Evolutionary conservation across 2,113 vertebrate genomes (phyloP).

Genomic region (Cephalophus harveyi): DNA sequence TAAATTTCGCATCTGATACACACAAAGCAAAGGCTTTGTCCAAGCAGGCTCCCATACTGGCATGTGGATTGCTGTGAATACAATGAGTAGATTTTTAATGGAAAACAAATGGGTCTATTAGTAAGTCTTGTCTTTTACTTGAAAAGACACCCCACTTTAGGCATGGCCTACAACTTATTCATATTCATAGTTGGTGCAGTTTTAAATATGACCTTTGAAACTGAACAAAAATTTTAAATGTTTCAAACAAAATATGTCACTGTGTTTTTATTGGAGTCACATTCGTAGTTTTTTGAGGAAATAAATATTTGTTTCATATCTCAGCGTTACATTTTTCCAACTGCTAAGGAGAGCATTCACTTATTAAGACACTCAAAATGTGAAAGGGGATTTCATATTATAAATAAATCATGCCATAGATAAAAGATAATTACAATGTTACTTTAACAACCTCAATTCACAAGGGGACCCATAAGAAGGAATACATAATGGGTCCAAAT

Average conservation of each 20-base stretch:
- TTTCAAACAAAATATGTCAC: slow-evolving; percentile 39
- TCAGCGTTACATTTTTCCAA: not conserved
- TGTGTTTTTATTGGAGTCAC: slow-evolving; percentile 33
- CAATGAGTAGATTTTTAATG: slow-evolving; percentile 75
- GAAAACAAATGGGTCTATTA: slow-evolving; percentile 73
- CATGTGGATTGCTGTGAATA: slow-evolving; percentile 59
- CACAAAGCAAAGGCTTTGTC: slow-evolving; percentile 76
- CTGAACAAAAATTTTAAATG: not conserved
- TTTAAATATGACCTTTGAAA: slow-evolving; percentile 67
- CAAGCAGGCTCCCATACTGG: slow-evolving; percentile 57
- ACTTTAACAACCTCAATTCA: slow-evolving; percentile 50
- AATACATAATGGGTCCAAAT: slow-evolving; percentile 43
- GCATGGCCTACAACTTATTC: slow-evolving; percentile 55
- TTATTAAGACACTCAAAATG: slow-evolving; percentile 32
- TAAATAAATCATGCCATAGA: slow-evolving; percentile 60
- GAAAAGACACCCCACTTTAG: slow-evolving; percentile 63
- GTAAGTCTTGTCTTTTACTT: slow-evolving; percentile 65
- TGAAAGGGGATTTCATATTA: slow-evolving; percentile 15
- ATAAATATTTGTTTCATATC: slow-evolving; percentile 54
- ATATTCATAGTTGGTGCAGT: slow-evolving; percentile 45
- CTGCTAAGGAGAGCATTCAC: not conserved
- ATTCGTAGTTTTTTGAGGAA: not conserved
- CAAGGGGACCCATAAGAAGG: not conserved
- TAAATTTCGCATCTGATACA: slow-evolving; percentile 74
- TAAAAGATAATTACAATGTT: slow-evolving; percentile 62